Evolutionary conservation across 2,113 vertebrate genomes (phyloP), one percentile per base, ranked within the genome.

Genomic region (Seriola quinqueradiata): DNA sequence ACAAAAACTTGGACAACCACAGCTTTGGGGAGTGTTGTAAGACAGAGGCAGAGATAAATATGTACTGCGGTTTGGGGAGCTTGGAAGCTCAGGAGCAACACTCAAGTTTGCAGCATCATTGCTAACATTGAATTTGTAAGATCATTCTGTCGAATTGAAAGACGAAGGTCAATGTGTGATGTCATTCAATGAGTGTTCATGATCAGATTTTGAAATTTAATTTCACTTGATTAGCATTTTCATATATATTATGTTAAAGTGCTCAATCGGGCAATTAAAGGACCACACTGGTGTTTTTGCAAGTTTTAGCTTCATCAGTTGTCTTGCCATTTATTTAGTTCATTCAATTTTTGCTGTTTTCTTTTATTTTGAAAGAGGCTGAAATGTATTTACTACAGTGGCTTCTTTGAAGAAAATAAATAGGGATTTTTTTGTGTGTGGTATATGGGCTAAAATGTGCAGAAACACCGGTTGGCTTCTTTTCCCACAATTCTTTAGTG

Each of bases 21-120:
- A 54, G 44, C 80, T 93, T 89, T 38, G 34, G 82, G 78, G 87
- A 65, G 58, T 1, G 42, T 77, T 86, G 52, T 77, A 70, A 76
- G 66, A 55, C 42, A 34, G 63, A 77, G 75, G 46, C 32, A 34
- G 79, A 81, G 83, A 92, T 85, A 76, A 77, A 86, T 82, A 77
- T 70, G 83, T 68, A 21, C 42, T 58, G 81, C 48, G 71, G 79
- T 71, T 81, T 75, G 44, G 63, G 84, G 55, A 86, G 68, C 36
- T 82, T 48, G 3, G n/a, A 57, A 36, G 4, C 61, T 64, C 1
- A 1, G 8, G n/a, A 68, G 32, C 63, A 81, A 60, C 59, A 59
- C 8, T 52, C 5, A 0, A 8, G 12, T 65, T 68, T 69, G 21
- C 54, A 12, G 46, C 11, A 32, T 75, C 32, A 40, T 34, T 21